Conservation (phyloP, 2,888 invertebrate species). For the Sinohyriopsis cumingii region DNA sequence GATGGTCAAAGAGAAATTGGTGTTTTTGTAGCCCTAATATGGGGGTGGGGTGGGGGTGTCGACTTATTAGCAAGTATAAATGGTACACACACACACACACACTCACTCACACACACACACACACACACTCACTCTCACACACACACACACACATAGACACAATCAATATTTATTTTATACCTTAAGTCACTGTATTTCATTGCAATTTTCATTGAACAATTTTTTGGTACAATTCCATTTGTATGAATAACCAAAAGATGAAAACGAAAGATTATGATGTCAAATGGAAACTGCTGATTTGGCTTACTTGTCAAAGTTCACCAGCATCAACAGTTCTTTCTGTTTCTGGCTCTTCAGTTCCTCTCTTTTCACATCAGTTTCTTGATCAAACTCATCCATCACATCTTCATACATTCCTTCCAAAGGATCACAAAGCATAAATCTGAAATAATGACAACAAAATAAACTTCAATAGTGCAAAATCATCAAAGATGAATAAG, state of each 20-base stretch:
- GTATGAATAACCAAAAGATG: no score
- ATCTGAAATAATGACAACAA: constrained; percentile 35
- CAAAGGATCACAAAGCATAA: constrained; percentile 62
- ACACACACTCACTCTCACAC: no score
- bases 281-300: neutral
- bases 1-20: no score
- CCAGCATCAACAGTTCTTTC: constrained; percentile 62
- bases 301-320: constrained; percentile 71
- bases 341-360: constrained; percentile 45
- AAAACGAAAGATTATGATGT: neutral
- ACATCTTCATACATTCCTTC: constrained; percentile 64
- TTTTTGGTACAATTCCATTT: no score
- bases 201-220: neutral
- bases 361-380: constrained; percentile 41
- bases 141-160: no score
- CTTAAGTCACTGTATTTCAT: neutral
- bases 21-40: no score
- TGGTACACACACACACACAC: no score
- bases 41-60: no score
- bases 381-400: constrained; percentile 60
- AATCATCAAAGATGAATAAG: no score
- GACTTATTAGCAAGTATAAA: no score
- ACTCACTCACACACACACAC: no score
- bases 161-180: neutral
- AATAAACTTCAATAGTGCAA: no score